Base-by-base conservation (phyloP, 1,140 invertebrate species). In the Andricus grossulariae region DNA sequence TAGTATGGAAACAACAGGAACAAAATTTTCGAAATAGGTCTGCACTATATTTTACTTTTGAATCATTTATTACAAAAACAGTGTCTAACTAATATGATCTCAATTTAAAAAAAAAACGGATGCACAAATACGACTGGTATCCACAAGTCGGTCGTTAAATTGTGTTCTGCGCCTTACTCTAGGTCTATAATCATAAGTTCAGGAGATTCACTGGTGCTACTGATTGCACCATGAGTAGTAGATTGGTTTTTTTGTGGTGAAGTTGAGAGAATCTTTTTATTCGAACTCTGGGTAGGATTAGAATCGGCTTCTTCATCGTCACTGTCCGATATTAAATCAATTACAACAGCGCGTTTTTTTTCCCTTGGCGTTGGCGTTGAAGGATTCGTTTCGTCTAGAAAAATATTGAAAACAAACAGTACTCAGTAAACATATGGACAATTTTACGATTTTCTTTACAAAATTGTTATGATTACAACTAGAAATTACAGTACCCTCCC, bases 131-230 rank as follows among this genome's bases (percentile, higher is more conserved):
- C 39, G 10, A 45, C 6, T 45, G 7, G 39, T 45, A 45, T 45
- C 39, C 39, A 7, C 39, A 45, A 10, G 39, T 45, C 39, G 39
- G 39, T 45, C 39, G 39, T 45, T 45, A 8, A 45, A 45, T 11
- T 45, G 1, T 45, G n/a, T n/a, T 54, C n/a, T 10, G 10, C 2
- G n/a, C 13, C 11, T 89, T 87, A 91, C 78, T 92, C 90, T 84
- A 91, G 82, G 84, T 91, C 90, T 54, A 92, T 92, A 77, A 92
- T 90, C 90, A 92, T 90, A 13, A 90, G 83, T 73, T 91, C 90
- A 15, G 90, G 90, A n/a, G 89, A 91, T 82, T 91, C 89, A 25
- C 91, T 92, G 32, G 89, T 91, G 84, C 90, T 90, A 72, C 89
- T 91, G 71, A 91, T 90, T 51, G 87, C 88, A 80, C 84, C 83